Base-by-base conservation (phyloP, 1,140 invertebrate species). In the Polypedilum vanderplanki region DNA sequence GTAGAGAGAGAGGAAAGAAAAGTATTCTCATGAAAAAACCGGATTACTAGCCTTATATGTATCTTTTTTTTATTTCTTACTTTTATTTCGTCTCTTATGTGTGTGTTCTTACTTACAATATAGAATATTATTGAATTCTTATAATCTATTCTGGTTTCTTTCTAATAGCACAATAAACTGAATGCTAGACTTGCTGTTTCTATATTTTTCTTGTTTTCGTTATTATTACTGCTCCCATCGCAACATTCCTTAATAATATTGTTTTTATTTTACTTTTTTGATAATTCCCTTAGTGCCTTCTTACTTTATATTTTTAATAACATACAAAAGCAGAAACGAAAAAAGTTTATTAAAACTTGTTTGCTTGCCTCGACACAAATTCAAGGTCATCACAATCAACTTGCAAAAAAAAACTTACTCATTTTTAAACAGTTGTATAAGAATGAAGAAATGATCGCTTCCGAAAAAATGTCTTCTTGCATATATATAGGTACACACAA, bases 111-210 rank as follows among this genome's bases (percentile, higher is more conserved):
- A 57, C 46, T n/a, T 57, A 57, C 46, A 57, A 46, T 12, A 57
- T 57, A 57, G n/a, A n/a, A 57, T 57, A 57, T 57, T 57, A 57
- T 57, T 57, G 46, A 57, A 57, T 57, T 57, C 46, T 57, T 57
- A 57, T 57, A 57, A 57, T 57, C 46, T 57, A 57, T 57, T 57
- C 46, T 57, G 12, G 46, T 57, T n/a, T 57, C 12, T 57, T 57
- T 57, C 46, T 12, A 57, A 57, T 57, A 57, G 12, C 46, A 57
- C 46, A 57, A 57, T n/a, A 57, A 57, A n/a, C 46, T 12, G 46
- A n/a, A 57, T 57, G 46, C n/a, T 57, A 57, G 46, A 57, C 12
- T 57, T 57, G 12, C 46, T 57, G 46, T 57, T 57, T 46, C 41
- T 12, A 1, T 46, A 12, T 46, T 46, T 41, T 46, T 46, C 15